Conservation (phyloP, 2,113 vertebrate species). For the Grammomys dolichurus region DNA sequence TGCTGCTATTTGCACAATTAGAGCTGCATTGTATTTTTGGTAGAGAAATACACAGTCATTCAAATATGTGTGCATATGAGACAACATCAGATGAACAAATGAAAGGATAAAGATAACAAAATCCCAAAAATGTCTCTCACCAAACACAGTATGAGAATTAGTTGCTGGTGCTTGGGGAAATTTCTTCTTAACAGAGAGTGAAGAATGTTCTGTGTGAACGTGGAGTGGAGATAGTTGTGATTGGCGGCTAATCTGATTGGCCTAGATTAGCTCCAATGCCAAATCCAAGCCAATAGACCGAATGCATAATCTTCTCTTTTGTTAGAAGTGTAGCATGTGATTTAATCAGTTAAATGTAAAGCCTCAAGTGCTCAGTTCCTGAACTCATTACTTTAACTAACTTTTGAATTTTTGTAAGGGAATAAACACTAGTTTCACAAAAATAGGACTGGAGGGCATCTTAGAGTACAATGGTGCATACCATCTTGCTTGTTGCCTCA, state of each 20-base stretch:
- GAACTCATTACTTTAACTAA: not conserved
- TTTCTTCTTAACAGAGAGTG: not conserved
- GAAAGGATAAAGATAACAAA: not conserved
- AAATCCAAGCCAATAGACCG: not conserved
- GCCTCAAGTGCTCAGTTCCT: not conserved
- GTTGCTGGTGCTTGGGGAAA: not conserved
- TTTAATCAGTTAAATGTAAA: not conserved
- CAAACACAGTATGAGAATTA: not conserved
- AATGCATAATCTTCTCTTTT: not conserved
- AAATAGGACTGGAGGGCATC: not conserved
- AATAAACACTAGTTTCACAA: not conserved
- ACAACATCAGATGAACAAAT: not conserved
- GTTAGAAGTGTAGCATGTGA: not conserved
- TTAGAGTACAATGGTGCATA: not conserved
- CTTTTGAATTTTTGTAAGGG: not conserved
- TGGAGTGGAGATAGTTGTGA: not conserved
- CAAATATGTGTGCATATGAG: not conserved
- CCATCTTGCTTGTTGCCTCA: not conserved
- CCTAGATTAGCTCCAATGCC: not conserved
- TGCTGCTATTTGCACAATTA: not conserved
- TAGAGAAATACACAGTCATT: not conserved
- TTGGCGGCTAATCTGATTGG: not conserved
- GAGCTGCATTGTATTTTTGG: not conserved
- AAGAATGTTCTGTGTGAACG: not conserved
- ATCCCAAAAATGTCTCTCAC: not conserved